phyloP scores from a whole-genome alignment of 2,888 invertebrate genomes.

The Pseudanteris insignis region DNA sequence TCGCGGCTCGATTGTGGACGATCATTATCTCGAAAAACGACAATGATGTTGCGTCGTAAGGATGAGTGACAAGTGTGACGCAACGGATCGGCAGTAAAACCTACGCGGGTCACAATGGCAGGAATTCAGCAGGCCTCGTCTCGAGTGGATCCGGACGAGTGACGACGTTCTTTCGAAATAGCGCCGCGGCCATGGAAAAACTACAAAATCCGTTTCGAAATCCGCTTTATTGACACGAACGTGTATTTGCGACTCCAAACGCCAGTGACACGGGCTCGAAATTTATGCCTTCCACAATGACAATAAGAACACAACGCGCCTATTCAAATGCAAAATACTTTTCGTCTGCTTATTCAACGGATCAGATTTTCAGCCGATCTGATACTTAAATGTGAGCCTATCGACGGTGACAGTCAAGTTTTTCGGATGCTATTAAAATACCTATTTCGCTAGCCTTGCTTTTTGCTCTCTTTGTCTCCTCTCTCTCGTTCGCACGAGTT shows the following conservation, averaged over 20 bases:
- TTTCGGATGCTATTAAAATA: neutral
- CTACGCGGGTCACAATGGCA: constrained; percentile 29
- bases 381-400: too few relatives aligned
- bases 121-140: constrained; percentile 3
- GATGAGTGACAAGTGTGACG: constrained; percentile 56
- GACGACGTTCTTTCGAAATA: constrained; percentile 25
- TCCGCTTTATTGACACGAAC: constrained; percentile 15
- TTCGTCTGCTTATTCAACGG: neutral
- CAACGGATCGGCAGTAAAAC: constrained; percentile 54
- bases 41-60: constrained; percentile 46
- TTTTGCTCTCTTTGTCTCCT: too few relatives aligned
- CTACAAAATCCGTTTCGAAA: constrained; percentile 17
- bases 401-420: neutral
- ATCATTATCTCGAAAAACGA: constrained; percentile 52
- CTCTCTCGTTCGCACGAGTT: too few relatives aligned
- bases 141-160: constrained; percentile 23
- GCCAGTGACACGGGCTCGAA: neutral
- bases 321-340: constrained; percentile 6
- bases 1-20: constrained; percentile 54
- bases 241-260: constrained; percentile 11
- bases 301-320: constrained; percentile 4
- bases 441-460: too few relatives aligned
- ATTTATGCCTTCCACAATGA: neutral
- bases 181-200: constrained; percentile 1
- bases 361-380: too few relatives aligned